Conservation (phyloP, 2,113 vertebrate genomes). For the Litocranius walleri region DNA sequence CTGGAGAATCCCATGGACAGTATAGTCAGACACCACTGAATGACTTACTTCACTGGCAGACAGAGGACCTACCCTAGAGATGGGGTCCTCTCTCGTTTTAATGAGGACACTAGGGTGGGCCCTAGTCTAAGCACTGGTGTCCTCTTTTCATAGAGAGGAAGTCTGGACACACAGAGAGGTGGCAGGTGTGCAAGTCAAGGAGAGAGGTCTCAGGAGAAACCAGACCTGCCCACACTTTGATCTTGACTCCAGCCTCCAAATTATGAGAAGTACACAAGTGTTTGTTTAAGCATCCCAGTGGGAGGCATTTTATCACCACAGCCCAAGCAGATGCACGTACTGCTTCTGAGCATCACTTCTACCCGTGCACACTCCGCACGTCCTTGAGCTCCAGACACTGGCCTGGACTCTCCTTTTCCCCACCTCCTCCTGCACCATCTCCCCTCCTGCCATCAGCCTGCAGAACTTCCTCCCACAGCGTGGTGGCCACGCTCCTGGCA, state of each 20-base stretch:
- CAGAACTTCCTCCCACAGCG: not conserved
- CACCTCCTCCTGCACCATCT: not conserved
- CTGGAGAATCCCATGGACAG: not conserved
- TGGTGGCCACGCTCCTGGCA: not conserved
- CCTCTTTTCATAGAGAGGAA: not conserved
- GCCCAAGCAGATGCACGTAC: not conserved
- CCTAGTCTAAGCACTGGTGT: not conserved
- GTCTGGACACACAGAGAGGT: not conserved
- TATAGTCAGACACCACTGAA: not conserved
- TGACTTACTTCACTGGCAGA: not conserved
- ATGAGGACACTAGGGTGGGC: not conserved
- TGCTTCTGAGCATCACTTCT: not conserved
- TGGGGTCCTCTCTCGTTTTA: not conserved
- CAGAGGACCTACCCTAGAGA: not conserved
- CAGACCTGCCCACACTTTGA: not conserved
- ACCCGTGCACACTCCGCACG: accelerated
- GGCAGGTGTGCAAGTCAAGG: not conserved
- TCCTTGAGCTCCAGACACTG: not conserved
- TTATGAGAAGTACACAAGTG: not conserved
- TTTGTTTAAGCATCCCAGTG: not conserved
- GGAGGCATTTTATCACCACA: not conserved
- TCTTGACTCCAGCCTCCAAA: not conserved
- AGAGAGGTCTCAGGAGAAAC: not conserved
- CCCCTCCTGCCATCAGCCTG: not conserved
- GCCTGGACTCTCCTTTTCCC: not conserved